Percentiles rank a stretch among this genome's conserved stretches.
phyloP scores from a whole-genome alignment of 1,140 invertebrate species.

The Hyposmocoma kahamanoa region DNA sequence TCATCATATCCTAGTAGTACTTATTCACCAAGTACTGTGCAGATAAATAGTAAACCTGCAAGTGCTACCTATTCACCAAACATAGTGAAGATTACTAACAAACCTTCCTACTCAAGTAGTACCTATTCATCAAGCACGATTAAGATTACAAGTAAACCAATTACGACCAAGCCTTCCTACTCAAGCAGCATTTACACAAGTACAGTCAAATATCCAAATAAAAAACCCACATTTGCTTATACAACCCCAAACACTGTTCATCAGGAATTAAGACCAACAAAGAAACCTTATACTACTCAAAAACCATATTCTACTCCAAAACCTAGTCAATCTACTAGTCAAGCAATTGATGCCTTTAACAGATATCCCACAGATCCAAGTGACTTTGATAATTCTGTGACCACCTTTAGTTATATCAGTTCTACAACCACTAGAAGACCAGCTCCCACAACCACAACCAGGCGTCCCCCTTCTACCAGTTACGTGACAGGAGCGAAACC shows the following conservation, averaged over 20 bases:
- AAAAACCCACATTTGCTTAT: slow-evolving; percentile 11
- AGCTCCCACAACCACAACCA: slow-evolving; percentile 27
- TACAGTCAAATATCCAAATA: neutral
- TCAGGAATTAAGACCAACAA: slow-evolving; percentile 31
- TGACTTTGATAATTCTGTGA: slow-evolving; percentile 50
- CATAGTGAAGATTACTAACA: slow-evolving; percentile 26
- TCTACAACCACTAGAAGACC: slow-evolving; percentile 47
- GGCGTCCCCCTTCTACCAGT: slow-evolving; percentile 74
- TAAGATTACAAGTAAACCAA: neutral
- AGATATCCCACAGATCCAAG: slow-evolving; percentile 56
- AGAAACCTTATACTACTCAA: slow-evolving; percentile 35
- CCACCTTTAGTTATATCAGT: slow-evolving; percentile 64
- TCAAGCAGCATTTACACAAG: neutral
- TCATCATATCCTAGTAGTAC: slow-evolving; percentile 28
- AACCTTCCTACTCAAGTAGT: slow-evolving; percentile 14
- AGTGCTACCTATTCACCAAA: slow-evolving; percentile 17
- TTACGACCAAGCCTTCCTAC: neutral
- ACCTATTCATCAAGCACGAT: neutral
- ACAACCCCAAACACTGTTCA: slow-evolving; percentile 49
- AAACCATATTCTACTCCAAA: slow-evolving; percentile 29
- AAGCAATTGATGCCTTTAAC: slow-evolving; percentile 59
- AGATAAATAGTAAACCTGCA: too few relatives aligned
- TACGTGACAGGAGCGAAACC: slow-evolving; percentile 74
- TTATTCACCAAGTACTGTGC: neutral
- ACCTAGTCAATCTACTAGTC: slow-evolving; percentile 56